Evolutionary conservation across 1,140 invertebrate genomes (phyloP), one percentile per base, ranked within the genome.

Genomic region (Anagrus nilaparvatae): DNA sequence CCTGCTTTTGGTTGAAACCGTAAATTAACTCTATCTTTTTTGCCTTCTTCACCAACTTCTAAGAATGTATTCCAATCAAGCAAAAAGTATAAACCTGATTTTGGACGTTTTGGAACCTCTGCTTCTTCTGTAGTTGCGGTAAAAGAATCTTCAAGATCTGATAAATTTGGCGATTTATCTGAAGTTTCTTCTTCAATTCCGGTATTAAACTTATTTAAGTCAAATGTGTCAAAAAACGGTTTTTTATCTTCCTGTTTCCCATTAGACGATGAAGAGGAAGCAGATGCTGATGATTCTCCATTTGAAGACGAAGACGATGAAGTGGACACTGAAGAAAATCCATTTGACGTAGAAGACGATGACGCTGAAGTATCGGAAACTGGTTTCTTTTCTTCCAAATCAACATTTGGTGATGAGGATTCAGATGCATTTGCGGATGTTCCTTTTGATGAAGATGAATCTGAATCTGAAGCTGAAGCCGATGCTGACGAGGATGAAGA

Each of bases 31-130:
- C 81, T 79, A 37, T 76, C 78, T 20, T 78, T 77, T 6, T 18
- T 18, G 36, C 76, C 79, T n/a, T 84, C 81, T 36, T 75, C 68
- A 18, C 84, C 84, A 3, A 87, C 82, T 58, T 87, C 82, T 4
- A 87, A 64, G 52, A 89, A 89, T 10, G 80, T 76, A 53, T 89
- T 87, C 84, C 84, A 87, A 54, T 89, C 85, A 1, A 87, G 65
- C 37, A 87, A 71, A 61, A 85, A 87, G 54, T 87, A 89, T 31
- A 89, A 76, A 3, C 85, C 85, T 40, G 78, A 85, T 54, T 76
- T 78, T 43, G 71, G 73, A 37, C 72, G 74, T 0, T 76, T 72
- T 10, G 81, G 78, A 20, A 77, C 48, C 52, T 77, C 74, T 0
- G 72, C 70, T 18, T 70, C 72, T 19, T 64, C 54, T 0, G 65